Evolutionary conservation across 2,113 vertebrate species (phyloP).

Genomic region (Agapornis roseicollis): DNA sequence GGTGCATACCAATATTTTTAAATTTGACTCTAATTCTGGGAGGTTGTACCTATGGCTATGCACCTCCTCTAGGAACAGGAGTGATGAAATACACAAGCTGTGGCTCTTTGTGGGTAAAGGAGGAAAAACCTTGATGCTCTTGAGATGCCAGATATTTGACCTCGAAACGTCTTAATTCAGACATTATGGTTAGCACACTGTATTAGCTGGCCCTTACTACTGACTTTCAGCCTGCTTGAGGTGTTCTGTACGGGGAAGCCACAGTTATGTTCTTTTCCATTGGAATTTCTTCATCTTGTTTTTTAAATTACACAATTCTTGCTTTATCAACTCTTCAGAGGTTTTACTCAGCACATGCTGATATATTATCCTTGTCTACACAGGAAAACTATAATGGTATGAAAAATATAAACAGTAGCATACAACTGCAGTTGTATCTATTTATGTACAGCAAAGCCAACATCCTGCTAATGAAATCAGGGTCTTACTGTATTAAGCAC

Average conservation of each 20-base stretch:
- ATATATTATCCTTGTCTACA: neutral
- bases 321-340: neutral
- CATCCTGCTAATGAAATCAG: neutral
- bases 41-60: neutral
- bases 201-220: neutral
- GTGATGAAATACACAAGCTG: neutral
- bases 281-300: neutral
- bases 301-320: neutral
- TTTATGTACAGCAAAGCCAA: neutral
- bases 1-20: neutral
- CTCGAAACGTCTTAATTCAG: neutral
- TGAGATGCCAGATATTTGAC: neutral
- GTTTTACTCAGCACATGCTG: neutral
- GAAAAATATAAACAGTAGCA: neutral
- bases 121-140: neutral
- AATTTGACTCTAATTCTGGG: neutral
- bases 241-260: neutral
- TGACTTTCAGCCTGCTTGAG: neutral
- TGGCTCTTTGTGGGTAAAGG: neutral
- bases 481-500: neutral
- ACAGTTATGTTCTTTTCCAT: neutral
- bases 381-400: accelerated
- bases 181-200: neutral
- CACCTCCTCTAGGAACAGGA: neutral
- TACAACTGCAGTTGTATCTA: neutral